phyloP scores from a whole-genome alignment of 2,113 vertebrate genomes.

The Crotalus helleri region DNA sequence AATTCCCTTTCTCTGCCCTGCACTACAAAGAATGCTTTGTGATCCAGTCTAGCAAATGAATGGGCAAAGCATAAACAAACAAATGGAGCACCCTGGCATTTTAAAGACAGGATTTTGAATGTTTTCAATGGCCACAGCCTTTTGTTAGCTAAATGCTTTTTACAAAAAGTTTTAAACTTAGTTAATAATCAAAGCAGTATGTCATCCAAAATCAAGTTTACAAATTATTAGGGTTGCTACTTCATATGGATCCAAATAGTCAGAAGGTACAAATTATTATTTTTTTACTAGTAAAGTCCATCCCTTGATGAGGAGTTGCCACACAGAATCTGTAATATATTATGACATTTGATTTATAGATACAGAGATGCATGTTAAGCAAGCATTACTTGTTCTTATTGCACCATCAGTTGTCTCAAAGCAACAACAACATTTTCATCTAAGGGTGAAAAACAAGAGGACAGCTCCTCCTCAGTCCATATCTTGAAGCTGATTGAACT shows the following conservation, averaged over 20 bases:
- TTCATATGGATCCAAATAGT: neutral
- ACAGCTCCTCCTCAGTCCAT: neutral
- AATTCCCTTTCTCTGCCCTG: slow-evolving; percentile 7
- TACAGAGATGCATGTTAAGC: neutral
- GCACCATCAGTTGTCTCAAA: neutral
- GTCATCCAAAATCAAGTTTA: neutral
- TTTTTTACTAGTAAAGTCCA: neutral
- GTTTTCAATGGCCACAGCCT: neutral
- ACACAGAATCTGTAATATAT: neutral
- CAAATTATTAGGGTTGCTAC: neutral
- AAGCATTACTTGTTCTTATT: neutral
- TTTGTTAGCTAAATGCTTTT: neutral
- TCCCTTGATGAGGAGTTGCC: neutral
- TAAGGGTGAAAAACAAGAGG: neutral
- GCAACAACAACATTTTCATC: neutral
- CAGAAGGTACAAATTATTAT: neutral
- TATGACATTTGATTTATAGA: neutral
- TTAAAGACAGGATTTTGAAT: neutral
- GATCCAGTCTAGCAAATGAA: neutral
- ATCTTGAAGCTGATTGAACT: neutral
- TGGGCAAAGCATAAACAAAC: neutral
- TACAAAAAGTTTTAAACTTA: neutral
- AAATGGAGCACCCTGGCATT: neutral
- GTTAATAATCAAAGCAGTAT: neutral
- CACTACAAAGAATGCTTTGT: slow-evolving; percentile 5